Evolutionary conservation across 2,888 invertebrate genomes (phyloP).

Genomic region (Cataglyphis altisquamis): DNA sequence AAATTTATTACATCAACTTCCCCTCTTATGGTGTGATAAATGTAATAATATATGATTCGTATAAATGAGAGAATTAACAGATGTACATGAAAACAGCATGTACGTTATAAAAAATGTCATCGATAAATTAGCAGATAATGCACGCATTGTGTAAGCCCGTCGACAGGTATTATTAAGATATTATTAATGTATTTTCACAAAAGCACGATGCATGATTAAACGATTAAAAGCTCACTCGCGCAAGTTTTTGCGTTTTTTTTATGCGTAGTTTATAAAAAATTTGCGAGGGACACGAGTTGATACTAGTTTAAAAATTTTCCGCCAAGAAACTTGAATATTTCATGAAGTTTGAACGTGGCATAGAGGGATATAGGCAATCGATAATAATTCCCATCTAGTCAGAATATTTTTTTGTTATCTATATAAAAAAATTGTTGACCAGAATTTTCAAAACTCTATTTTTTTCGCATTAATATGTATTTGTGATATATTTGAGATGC

Average conservation of each 20-base stretch:
- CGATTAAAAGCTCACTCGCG: conserved; percentile 23
- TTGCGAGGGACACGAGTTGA: neutral
- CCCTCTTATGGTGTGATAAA: neutral
- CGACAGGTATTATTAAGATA: conserved; percentile 13
- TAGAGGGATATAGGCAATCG: neutral
- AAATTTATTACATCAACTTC: conserved; percentile 21
- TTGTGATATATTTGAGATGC: neutral
- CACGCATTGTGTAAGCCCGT: neutral
- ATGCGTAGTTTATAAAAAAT: conserved; percentile 20
- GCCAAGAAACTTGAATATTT: neutral
- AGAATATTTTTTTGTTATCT: neutral
- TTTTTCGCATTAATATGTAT: neutral
- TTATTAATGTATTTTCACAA: conserved; percentile 29
- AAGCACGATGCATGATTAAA: conserved; percentile 37
- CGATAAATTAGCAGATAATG: conserved; percentile 19
- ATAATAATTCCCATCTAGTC: neutral
- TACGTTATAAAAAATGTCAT: conserved; percentile 1
- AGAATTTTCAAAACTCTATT: neutral
- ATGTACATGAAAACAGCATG: conserved; percentile 7
- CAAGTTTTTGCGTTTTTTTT: neutral
- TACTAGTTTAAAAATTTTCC: conserved; percentile 24
- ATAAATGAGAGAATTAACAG: conserved; percentile 5
- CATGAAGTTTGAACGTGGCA: neutral
- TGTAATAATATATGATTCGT: conserved; percentile 1
- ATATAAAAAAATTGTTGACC: neutral